Base-by-base conservation (phyloP, 2,888 invertebrate species). In the Oasisia sp. region DNA sequence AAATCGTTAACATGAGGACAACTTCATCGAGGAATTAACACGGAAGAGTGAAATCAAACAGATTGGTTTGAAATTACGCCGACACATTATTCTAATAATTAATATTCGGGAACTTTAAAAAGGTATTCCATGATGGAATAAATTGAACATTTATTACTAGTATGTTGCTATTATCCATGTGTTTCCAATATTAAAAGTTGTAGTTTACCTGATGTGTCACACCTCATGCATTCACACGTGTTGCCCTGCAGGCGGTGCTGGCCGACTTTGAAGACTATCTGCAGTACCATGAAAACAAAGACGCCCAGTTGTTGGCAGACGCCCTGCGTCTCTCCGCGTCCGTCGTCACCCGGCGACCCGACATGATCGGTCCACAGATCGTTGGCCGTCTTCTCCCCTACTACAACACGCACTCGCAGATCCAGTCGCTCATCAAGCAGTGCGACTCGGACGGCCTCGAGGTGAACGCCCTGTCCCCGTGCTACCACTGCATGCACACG, bases 401-500 rank as follows among this genome's bases (percentile, higher is more conserved):
- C 97, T 98, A 99, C 97, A 98, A 98, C 45, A 98, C 98, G 0
- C 96, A 97, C 96, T 97, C 97, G 0, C 98, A 98, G 95, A 98
- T 99, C 19, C 97, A 98, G 94, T 98, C 98, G 96, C 97, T 99
- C 92, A 97, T 99, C 90, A 97, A 98, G 92, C 99, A 99, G 94
- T 99, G 99, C 95, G 99, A 99, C 96, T 97, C 97, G 32, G 98
- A 98, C 95, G 99, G 99, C 0, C 91, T 94, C 9, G 74, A 91
- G 56, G 91, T 92, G 5, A 94, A 94, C 93, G 98, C 99, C 0
- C 96, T 99, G 92, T 97, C 99, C 94, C 99, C 99, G 0, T 97
- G 98, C 0, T 99, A 99, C 96, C 99, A 99, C 96, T 99, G 99
- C 95, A 97, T 99, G 93, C 99, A 99, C 96, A 99, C 99, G 0